Percentiles rank a stretch among this genome's conserved stretches.
phyloP scores from a whole-genome alignment of 2,113 vertebrate genomes.

The Scolopax mira region DNA sequence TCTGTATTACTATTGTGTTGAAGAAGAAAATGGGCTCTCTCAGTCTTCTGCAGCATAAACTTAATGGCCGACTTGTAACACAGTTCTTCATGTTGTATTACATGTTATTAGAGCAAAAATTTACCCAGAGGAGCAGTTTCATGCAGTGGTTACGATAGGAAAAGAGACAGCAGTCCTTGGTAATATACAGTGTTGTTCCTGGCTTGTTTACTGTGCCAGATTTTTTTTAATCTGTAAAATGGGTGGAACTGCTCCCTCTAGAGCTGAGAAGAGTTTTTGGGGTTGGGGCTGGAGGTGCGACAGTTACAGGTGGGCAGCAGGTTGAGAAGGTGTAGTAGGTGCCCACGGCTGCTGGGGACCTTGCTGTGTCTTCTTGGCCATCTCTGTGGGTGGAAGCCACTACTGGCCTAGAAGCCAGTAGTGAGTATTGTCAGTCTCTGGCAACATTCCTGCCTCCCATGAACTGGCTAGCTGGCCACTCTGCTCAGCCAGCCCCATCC shows the following conservation, averaged over 20 bases:
- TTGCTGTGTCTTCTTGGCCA: background rate
- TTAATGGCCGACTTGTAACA: background rate
- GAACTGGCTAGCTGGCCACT: background rate
- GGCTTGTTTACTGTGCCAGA: background rate
- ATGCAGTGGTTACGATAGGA: background rate
- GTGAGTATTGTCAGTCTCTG: background rate
- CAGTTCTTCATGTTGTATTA: background rate
- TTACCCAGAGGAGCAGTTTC: background rate
- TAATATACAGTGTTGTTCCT: background rate
- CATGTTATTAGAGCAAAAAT: background rate
- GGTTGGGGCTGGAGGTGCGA: background rate
- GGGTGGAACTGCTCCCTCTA: background rate
- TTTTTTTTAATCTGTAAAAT: background rate
- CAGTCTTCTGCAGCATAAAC: background rate
- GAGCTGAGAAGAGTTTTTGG: background rate
- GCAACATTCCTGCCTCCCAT: background rate
- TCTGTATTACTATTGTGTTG: background rate
- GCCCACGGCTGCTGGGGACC: accelerated
- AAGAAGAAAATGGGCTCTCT: background rate
- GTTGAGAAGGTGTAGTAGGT: background rate
- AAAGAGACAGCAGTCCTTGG: background rate
- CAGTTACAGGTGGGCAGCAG: background rate
- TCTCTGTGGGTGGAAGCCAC: background rate
- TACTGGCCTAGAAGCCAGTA: background rate
- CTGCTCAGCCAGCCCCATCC: background rate